Evolutionary conservation across 2,113 vertebrate genomes (phyloP).

Genomic region (Puffinus mauretanicus): DNA sequence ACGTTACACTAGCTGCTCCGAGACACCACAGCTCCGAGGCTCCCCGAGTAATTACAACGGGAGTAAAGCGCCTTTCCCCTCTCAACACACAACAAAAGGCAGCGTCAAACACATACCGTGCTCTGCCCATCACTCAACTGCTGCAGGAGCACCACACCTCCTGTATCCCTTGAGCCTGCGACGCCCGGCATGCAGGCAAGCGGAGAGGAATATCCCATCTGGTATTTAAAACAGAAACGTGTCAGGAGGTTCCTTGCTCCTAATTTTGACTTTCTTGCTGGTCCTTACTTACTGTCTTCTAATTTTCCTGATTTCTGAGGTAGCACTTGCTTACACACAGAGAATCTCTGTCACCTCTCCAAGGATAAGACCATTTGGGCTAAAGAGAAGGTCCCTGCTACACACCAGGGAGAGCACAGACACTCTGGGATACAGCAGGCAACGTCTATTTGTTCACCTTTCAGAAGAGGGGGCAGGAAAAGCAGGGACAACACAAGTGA

Average conservation of each 20-base stretch:
- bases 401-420: background rate
- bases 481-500: background rate
- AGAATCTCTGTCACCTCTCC: background rate
- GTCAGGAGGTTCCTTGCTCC: background rate
- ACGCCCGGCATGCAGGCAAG: background rate
- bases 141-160: background rate
- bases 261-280: background rate
- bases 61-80: background rate
- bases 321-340: background rate
- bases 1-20: rapidly evolving
- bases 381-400: background rate
- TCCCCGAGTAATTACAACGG: background rate
- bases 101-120: rapidly evolving
- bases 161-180: background rate
- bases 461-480: background rate
- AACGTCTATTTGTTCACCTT: background rate
- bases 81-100: background rate
- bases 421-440: background rate
- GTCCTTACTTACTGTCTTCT: background rate
- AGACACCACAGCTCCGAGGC: background rate
- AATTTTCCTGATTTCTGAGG: background rate
- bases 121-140: background rate
- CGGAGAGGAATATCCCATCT: background rate
- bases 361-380: background rate
- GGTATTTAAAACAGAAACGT: background rate